A percentile compares a stretch with the other conserved stretches of the same genome.
Conservation (phyloP, 2,113 vertebrate genomes). For the Upupa epops region DNA sequence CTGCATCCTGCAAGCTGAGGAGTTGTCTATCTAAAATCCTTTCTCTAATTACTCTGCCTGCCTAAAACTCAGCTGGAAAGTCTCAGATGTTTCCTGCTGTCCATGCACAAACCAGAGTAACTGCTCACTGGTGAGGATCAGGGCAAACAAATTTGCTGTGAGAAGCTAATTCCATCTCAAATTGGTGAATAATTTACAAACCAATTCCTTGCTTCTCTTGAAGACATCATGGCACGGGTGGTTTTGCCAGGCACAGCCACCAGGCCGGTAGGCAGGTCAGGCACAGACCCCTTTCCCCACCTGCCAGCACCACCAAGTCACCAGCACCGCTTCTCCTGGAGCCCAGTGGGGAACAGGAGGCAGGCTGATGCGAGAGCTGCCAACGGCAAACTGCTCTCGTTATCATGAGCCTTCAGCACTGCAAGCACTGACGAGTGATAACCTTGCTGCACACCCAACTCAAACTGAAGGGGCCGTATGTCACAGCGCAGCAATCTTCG, state of each 20-base stretch:
- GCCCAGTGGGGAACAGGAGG: background rate
- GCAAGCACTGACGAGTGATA: fast-evolving
- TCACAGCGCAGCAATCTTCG: background rate
- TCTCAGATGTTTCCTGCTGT: background rate
- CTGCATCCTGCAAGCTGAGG: background rate
- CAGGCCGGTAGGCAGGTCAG: fast-evolving
- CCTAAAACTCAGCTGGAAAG: background rate
- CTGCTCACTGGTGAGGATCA: fast-evolving
- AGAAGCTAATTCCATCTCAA: background rate
- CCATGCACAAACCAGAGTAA: background rate
- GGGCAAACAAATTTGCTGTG: background rate
- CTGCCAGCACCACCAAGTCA: background rate
- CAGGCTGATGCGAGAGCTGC: background rate
- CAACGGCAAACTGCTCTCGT: background rate
- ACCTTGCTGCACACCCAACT: fast-evolving
- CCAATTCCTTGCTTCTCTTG: background rate
- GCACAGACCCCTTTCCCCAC: background rate
- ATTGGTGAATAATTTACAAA: background rate
- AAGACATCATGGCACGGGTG: background rate
- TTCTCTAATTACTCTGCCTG: background rate
- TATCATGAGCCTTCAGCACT: background rate
- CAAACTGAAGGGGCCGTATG: background rate
- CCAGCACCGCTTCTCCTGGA: background rate
- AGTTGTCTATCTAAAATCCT: background rate
- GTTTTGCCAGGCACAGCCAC: background rate